Percentiles rank a stretch among this genome's conserved stretches.
phyloP scores from a whole-genome alignment of 2,888 invertebrate species.

The Conus canariensis region DNA sequence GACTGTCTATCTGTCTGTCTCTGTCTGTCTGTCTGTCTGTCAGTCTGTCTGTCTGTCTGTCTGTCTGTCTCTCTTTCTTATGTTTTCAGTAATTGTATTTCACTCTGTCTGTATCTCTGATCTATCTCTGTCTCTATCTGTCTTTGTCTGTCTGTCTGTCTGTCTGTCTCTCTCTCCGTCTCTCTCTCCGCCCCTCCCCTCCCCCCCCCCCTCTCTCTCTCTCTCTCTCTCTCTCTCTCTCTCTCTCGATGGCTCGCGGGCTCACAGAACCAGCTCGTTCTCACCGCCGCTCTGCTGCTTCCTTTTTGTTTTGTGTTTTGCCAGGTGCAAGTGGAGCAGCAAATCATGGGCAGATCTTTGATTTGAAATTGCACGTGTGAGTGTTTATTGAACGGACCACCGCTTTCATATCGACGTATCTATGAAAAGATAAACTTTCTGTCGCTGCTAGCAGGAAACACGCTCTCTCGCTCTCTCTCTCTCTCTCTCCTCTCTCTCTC shows the following conservation, averaged over 20 bases:
- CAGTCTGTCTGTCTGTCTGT: neutral
- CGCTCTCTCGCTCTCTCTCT: neutral
- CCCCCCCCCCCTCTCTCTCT: neutral
- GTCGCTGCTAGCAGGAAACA: no score
- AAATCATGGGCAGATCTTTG: no score
- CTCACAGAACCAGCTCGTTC: no score
- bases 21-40: neutral
- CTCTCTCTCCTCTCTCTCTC: neutral
- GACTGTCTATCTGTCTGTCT: no score
- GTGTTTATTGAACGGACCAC: no score
- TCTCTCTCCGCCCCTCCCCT: neutral
- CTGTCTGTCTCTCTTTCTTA: neutral
- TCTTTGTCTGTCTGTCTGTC: neutral
- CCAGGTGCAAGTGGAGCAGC: no score
- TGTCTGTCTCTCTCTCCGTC: neutral
- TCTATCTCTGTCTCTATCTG: neutral
- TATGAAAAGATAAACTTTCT: no score
- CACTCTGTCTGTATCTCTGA: neutral
- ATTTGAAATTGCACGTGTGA: no score
- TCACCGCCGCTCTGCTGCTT: no score
- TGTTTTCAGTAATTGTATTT: neutral
- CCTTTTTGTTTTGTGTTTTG: neutral
- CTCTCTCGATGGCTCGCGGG: neutral
- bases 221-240: neutral
- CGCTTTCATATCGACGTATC: no score